Conservation (phyloP, 1,140 invertebrate species). For the Matsumurasca onukii region DNA sequence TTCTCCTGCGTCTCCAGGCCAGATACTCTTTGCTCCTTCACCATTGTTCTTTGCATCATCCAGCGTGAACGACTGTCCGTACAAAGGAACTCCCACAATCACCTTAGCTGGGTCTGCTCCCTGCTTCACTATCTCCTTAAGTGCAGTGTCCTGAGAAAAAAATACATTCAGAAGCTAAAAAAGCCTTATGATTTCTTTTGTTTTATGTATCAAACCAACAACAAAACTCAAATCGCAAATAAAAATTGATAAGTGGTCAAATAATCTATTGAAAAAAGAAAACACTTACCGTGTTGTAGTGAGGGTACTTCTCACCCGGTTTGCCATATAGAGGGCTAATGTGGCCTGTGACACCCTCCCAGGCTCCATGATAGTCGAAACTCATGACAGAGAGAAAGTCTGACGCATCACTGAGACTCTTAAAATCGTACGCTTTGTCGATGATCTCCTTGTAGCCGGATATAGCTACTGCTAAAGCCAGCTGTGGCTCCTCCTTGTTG, state of each 20-base stretch:
- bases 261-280: neutral
- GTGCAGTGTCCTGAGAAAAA: constrained; percentile 76
- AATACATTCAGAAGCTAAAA: constrained; percentile 28
- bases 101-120: constrained; percentile 81
- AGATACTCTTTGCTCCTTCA: constrained; percentile 55
- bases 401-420: constrained; percentile 61
- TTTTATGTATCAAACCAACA: neutral
- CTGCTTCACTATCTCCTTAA: constrained; percentile 67
- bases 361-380: constrained; percentile 86
- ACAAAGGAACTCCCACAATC: constrained; percentile 82
- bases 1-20: constrained; percentile 76
- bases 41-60: constrained; percentile 54
- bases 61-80: constrained; percentile 83
- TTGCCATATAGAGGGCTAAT: constrained; percentile 73
- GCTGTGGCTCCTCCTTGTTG: constrained; percentile 60
- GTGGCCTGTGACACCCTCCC: constrained; percentile 79
- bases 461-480: constrained; percentile 78
- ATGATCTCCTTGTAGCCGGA: constrained; percentile 90
- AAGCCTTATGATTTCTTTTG: neutral
- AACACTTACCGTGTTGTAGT: constrained; percentile 73
- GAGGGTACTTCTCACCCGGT: constrained; percentile 61
- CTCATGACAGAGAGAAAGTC: constrained; percentile 88
- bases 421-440: constrained; percentile 77
- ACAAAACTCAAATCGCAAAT: neutral
- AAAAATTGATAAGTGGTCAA: neutral